These are phyloP conservation scores for Lamprologus speciosus DNA, from an alignment of 2,113 vertebrate species.

Conservation along the genomic window DNA sequence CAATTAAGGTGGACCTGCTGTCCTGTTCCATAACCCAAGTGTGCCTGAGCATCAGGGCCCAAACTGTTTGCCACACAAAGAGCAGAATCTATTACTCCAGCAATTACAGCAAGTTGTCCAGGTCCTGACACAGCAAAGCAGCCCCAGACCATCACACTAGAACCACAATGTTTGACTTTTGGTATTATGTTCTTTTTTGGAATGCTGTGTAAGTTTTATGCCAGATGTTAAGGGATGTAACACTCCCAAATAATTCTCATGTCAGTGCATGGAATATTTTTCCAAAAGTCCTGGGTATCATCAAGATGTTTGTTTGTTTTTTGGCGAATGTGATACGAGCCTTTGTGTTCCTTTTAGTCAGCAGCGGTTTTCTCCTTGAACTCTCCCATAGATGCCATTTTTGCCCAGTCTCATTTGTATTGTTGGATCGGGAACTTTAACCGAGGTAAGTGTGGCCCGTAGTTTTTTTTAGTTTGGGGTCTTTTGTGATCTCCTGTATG, in stretches of 20 bases:
- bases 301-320: neutral
- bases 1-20: neutral
- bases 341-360: neutral
- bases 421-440: neutral
- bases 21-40: neutral
- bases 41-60: neutral
- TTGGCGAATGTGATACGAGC: neutral
- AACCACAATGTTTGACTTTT: neutral
- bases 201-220: neutral
- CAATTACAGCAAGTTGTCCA: neutral
- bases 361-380: neutral
- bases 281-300: neutral
- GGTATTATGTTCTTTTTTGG: neutral
- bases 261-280: neutral
- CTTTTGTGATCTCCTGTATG: neutral
- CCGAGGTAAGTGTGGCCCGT: neutral
- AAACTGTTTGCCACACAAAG: neutral
- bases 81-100: neutral
- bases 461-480: neutral
- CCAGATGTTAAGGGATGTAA: neutral
- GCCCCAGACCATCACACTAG: neutral
- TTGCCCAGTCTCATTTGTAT: neutral
- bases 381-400: neutral
- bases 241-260: neutral
- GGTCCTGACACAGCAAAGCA: neutral